Evolutionary conservation across 2,797 vertebrate genomes (phyloP).

Genomic region (Gymnothorax javanicus): DNA sequence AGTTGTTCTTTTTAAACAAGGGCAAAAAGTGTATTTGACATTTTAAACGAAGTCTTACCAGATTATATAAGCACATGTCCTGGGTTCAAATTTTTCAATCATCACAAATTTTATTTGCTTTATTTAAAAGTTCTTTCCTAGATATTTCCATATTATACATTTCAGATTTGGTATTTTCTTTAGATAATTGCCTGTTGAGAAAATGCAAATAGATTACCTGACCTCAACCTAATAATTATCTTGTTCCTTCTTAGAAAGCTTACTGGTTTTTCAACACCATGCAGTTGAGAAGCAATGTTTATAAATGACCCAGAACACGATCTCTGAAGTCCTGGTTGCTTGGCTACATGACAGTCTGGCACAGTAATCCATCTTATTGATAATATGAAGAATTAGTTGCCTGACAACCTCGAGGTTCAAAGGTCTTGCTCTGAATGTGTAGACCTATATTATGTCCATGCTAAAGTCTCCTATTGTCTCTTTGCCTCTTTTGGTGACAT

Average conservation of each 20-base stretch:
- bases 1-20: constrained; percentile 37
- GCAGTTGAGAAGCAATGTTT: constrained; percentile 58
- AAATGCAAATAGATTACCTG: constrained; percentile 42
- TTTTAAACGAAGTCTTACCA: constrained; percentile 46
- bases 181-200: constrained; percentile 58
- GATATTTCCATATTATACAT: background rate
- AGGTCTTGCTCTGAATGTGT: constrained; percentile 41
- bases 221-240: constrained; percentile 60
- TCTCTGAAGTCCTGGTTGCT: constrained; percentile 59
- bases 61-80: constrained; percentile 32
- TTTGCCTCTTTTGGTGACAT: constrained; percentile 35
- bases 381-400: constrained; percentile 48
- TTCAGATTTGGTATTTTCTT: constrained; percentile 52
- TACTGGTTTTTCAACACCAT: constrained; percentile 59
- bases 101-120: background rate
- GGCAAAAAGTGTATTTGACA: constrained; percentile 46
- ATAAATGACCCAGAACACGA: constrained; percentile 58
- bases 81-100: background rate
- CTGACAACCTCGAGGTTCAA: constrained; percentile 35
- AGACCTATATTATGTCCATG: constrained; percentile 28
- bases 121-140: constrained; percentile 16
- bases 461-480: constrained; percentile 48
- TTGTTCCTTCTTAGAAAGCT: constrained; percentile 61
- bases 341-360: constrained; percentile 37
- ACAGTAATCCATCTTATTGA: constrained; percentile 43